These are phyloP conservation scores for Philonicus albiceps DNA, from an alignment of 2,888 invertebrate species.

Conservation along the genomic window DNA sequence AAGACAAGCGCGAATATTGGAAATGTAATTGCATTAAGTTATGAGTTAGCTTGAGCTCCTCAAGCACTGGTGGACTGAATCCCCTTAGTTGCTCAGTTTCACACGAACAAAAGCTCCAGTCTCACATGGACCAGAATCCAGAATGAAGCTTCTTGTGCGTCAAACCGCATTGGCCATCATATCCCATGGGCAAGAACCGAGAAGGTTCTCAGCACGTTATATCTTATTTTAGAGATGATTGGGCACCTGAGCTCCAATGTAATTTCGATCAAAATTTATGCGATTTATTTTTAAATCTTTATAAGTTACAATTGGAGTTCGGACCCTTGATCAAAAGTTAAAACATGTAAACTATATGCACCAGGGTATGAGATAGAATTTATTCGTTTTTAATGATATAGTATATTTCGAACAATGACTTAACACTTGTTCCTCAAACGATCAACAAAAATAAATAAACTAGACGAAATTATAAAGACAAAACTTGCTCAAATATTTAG, in stretches of 20 bases:
- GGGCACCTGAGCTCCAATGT: neutral
- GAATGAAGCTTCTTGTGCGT: neutral
- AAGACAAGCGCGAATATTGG: neutral
- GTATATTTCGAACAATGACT: too few species aligned
- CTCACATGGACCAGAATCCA: neutral
- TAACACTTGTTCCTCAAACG: too few species aligned
- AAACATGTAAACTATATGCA: neutral
- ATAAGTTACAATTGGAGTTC: neutral
- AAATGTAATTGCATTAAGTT: slow-evolving; percentile 13
- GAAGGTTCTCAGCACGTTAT: neutral
- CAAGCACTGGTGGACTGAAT: neutral
- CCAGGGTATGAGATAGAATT: neutral
- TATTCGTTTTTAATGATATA: too few species aligned
- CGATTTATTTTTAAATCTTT: neutral
- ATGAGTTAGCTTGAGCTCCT: neutral
- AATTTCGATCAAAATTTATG: neutral
- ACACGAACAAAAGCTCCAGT: neutral
- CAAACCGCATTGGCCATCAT: neutral
- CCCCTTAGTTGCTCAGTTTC: neutral
- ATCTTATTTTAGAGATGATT: neutral
- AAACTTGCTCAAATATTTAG: too few species aligned
- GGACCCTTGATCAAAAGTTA: neutral
- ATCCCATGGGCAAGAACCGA: neutral
- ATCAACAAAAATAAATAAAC: too few species aligned
- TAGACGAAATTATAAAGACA: too few species aligned